These are phyloP conservation scores for Mycalesis mineus DNA, from an alignment of 2,888 invertebrate species.

Conservation along the genomic window DNA sequence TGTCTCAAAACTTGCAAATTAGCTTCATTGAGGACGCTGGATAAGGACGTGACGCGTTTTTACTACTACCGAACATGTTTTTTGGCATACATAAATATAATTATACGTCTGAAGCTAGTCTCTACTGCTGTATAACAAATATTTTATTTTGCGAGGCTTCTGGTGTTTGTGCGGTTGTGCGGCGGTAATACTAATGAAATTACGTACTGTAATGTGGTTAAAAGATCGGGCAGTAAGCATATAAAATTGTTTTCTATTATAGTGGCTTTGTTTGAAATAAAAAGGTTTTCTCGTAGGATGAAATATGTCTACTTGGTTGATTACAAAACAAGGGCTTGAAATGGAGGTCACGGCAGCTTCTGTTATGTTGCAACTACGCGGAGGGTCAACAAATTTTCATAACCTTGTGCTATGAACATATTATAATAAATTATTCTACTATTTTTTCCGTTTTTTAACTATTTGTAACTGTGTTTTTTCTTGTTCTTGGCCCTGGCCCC, in stretches of 20 bases:
- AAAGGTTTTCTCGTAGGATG: background rate
- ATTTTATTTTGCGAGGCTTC: background rate
- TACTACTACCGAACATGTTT: background rate
- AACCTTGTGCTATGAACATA: background rate
- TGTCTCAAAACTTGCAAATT: slow-evolving; percentile 6
- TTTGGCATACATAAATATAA: background rate
- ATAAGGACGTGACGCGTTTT: background rate
- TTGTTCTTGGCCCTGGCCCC: no score
- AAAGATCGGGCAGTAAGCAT: no score
- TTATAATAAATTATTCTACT: no score
- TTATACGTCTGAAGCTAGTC: background rate
- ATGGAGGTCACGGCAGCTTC: background rate
- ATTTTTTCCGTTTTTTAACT: no score
- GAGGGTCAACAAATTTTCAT: background rate
- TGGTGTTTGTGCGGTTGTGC: background rate
- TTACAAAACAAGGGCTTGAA: background rate
- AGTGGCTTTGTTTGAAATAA: background rate
- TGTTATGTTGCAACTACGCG: background rate
- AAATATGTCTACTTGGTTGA: background rate
- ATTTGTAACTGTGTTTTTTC: no score
- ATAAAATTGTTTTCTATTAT: no score
- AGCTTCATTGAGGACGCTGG: background rate
- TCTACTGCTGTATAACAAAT: background rate
- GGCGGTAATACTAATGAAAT: background rate
- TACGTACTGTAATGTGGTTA: background rate